Evolutionary conservation across 2,888 invertebrate species (phyloP), one percentile per base, ranked within the genome.

Genomic region (Fissipunctia ypsillon): DNA sequence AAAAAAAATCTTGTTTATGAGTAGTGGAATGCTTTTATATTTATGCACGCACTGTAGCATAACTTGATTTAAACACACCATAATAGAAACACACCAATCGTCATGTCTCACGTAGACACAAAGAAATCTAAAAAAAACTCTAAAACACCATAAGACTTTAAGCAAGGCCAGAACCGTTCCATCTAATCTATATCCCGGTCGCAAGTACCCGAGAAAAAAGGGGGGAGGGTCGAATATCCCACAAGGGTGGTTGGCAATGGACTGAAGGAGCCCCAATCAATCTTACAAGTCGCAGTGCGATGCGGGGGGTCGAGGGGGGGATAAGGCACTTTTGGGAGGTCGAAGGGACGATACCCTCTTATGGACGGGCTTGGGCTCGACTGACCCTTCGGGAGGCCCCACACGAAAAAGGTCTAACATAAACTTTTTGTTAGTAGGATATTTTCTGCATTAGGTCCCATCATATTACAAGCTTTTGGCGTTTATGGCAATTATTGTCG

Each of bases 241-340:
- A 88, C 94, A 93, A 90, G 93, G 93, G 92, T 93, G 94, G 94
- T 88, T 93, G 91, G 95, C 94, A 95, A 95, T 95, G 96, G 96
- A 96, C 96, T 96, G 95, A 95, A 96, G 96, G 95, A 95, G 96
- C 94, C 95, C 96, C 96, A 96, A 96, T 96, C 96, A 96, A 96
- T 96, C 96, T 96, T 96, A 95, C 95, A 95, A 96, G 96, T 96
- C 96, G 95, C 95, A 91, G 90, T 91, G 93, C 92, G 91, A 90
- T 89, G 91, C 87, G 87, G 88, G 84, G 84, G 85, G 76, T 68
- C 76, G 73, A 76, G 86, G 79, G 83, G 84, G 88, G 88, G 89
- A 84, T 88, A 88, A 88, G 90, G 90, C 91, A 91, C 91, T 92
- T 91, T 92, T 84, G 87, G 90, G 90, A 94, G 94, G 94, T 91